A percentile compares a stretch with the other conserved stretches of the same genome.
Evolutionary conservation across 1,140 invertebrate genomes (phyloP).

Genomic region (Sinonovacula constricta): DNA sequence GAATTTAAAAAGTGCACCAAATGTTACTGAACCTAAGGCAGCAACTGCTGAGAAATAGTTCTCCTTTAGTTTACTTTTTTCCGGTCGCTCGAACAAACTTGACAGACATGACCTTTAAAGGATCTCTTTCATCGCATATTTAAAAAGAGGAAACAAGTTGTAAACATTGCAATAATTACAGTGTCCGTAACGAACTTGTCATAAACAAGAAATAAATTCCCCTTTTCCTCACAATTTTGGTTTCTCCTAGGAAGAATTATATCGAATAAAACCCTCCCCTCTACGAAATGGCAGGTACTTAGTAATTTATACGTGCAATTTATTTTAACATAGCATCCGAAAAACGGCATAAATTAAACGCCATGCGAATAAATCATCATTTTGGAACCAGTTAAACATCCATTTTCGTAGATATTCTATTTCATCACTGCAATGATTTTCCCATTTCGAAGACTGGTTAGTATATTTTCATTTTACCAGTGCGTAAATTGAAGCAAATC

Average conservation of each 20-base stretch:
- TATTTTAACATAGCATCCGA: constrained; percentile 35
- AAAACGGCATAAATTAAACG: constrained; percentile 35
- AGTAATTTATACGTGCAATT: constrained; percentile 50
- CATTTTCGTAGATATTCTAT: constrained; percentile 47
- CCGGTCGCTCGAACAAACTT: no score
- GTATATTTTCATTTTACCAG: constrained; percentile 49
- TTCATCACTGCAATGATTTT: constrained; percentile 28
- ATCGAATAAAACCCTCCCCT: not conserved
- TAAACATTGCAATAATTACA: not conserved
- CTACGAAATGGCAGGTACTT: not conserved
- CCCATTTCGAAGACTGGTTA: constrained; percentile 10
- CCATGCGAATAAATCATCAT: constrained; percentile 42
- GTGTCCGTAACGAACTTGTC: constrained; percentile 3
- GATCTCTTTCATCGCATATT: not conserved
- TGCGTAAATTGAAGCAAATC: constrained; percentile 48
- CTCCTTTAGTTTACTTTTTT: no score
- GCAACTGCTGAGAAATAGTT: no score
- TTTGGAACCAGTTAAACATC: constrained; percentile 46
- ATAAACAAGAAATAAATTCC: constrained; percentile 16
- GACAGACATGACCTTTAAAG: no score
- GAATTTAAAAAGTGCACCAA: no score
- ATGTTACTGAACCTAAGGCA: no score
- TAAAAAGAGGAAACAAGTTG: not conserved
- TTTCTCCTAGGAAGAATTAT: not conserved
- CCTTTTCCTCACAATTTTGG: not conserved